A percentile compares a stretch with the other conserved stretches of the same genome.
These are phyloP conservation scores for Drosophila bifasciata DNA, from an alignment of 1,140 invertebrate genomes.

Conservation along the genomic window DNA sequence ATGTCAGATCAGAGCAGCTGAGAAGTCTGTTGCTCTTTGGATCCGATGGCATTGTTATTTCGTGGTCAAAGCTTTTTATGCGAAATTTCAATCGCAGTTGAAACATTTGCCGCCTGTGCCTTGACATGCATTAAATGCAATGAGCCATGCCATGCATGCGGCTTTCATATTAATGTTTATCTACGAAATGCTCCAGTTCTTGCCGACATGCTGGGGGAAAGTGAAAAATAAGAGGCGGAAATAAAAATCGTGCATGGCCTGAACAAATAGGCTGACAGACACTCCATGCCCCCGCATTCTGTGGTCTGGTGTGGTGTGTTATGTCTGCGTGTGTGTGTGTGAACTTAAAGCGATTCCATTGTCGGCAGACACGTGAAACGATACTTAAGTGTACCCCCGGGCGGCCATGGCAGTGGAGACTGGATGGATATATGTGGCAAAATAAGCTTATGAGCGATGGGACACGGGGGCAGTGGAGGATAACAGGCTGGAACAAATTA, in stretches of 20 bases:
- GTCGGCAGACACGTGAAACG: slow-evolving; percentile 47
- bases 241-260: slow-evolving; percentile 39
- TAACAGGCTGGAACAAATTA: slow-evolving; percentile 17
- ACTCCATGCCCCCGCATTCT: slow-evolving; percentile 15
- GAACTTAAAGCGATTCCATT: slow-evolving; percentile 55
- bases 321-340: slow-evolving; percentile 3
- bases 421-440: slow-evolving; percentile 22
- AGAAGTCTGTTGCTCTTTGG: too few species aligned
- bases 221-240: slow-evolving; percentile 20
- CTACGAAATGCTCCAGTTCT: background rate
- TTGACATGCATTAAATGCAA: slow-evolving; percentile 41
- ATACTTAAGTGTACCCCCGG: slow-evolving; percentile 37
- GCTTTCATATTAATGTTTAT: slow-evolving; percentile 27
- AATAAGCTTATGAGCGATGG: slow-evolving; percentile 39
- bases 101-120: slow-evolving; percentile 20
- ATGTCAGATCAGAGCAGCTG: too few species aligned
- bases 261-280: slow-evolving; percentile 40
- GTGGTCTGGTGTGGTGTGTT: slow-evolving; percentile 1
- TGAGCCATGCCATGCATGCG: slow-evolving; percentile 35
- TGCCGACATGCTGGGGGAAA: slow-evolving; percentile 10
- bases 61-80: background rate
- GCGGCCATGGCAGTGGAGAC: background rate
- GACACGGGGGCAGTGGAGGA: background rate
- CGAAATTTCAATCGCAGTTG: background rate
- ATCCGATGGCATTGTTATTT: too few species aligned